phyloP scores from a whole-genome alignment of 2,113 vertebrate genomes.

The Oxyruncus cristatus region DNA sequence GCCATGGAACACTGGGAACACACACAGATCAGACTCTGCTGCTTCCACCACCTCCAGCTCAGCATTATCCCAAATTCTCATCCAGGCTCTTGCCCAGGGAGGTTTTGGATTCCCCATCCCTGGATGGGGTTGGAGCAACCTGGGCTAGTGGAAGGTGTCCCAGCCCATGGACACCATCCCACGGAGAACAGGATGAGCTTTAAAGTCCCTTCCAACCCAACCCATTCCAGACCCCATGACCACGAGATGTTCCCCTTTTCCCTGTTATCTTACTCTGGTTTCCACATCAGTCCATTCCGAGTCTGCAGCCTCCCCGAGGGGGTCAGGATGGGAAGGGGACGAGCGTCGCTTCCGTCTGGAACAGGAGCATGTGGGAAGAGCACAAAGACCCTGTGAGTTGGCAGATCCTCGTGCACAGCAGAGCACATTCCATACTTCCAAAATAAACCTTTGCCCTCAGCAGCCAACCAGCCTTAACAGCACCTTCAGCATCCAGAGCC shows the following conservation, averaged over 20 bases:
- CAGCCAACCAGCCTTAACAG: neutral
- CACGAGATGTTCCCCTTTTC: fast-evolving
- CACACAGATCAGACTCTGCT: neutral
- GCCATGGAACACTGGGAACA: conserved; percentile 86
- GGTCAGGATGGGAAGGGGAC: conserved; percentile 63
- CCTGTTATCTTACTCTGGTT: conserved; percentile 81
- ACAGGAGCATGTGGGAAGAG: fast-evolving
- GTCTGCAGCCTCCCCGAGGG: conserved; percentile 60
- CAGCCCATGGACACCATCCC: neutral
- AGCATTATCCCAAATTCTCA: neutral
- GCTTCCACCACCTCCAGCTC: neutral
- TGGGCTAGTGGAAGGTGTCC: fast-evolving
- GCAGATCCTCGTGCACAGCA: neutral
- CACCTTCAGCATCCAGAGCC: neutral
- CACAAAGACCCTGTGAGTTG: fast-evolving
- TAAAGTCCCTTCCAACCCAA: fast-evolving
- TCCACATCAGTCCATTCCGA: conserved; percentile 91
- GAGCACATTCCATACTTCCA: fast-evolving
- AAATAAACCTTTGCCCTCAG: neutral
- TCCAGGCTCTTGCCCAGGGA: neutral
- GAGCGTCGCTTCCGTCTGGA: conserved; percentile 87
- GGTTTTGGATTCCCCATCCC: neutral
- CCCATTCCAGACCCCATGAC: neutral
- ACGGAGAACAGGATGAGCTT: neutral
- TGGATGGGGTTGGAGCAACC: neutral